Evolutionary conservation across 2,888 invertebrate species (phyloP).

Genomic region (Tanypteryx hageni): DNA sequence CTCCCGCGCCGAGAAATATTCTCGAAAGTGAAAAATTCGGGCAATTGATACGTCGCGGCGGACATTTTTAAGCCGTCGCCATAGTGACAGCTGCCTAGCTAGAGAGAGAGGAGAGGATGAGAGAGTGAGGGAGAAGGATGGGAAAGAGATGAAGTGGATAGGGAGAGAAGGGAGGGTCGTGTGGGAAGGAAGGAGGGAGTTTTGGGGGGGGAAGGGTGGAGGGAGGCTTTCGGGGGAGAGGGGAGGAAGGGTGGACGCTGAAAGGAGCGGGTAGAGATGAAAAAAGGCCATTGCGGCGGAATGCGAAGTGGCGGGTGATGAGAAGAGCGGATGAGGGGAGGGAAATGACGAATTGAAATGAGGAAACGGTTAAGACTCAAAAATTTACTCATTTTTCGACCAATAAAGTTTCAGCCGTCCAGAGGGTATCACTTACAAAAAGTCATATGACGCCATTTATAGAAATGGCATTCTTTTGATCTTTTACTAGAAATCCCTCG

Average conservation of each 20-base stretch:
- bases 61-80: constrained; percentile 53
- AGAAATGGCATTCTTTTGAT: too few species aligned
- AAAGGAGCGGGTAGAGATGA: neutral
- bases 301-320: constrained; percentile 4
- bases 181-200: neutral
- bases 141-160: neutral
- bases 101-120: neutral
- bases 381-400: constrained; percentile 41
- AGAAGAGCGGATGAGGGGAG: neutral
- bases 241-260: neutral
- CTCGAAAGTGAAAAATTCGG: constrained; percentile 62
- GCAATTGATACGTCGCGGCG: constrained; percentile 59
- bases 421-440: constrained; percentile 6
- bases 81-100: constrained; percentile 58
- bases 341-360: constrained; percentile 58
- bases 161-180: neutral
- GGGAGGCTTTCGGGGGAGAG: neutral
- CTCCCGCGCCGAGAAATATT: constrained; percentile 46
- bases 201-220: neutral
- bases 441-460: too few species aligned
- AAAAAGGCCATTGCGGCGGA: constrained; percentile 56
- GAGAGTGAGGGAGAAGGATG: neutral
- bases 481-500: too few species aligned
- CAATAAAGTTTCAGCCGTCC: constrained; percentile 17
- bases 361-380: constrained; percentile 60